Evolutionary conservation across 2,113 vertebrate species (phyloP).

Genomic region (Sapajus apella): DNA sequence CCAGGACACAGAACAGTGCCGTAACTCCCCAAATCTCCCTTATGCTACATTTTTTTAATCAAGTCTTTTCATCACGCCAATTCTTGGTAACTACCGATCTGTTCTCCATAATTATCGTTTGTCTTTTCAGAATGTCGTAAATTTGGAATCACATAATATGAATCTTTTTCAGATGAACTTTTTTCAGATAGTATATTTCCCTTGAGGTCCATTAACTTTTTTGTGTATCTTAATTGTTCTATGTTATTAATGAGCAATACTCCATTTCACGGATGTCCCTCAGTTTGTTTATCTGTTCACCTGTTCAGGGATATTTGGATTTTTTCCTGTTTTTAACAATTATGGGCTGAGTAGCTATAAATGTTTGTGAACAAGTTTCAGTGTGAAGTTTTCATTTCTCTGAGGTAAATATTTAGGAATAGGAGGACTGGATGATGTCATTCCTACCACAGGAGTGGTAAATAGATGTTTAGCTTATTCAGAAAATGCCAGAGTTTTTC

Average conservation of each 20-base stretch:
- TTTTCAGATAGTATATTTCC: background rate
- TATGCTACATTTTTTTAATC: no score
- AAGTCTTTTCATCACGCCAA: background rate
- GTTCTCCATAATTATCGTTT: background rate
- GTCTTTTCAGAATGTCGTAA: background rate
- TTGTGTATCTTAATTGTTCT: background rate
- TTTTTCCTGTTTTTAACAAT: background rate
- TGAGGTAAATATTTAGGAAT: background rate
- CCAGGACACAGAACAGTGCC: background rate
- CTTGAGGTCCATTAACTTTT: background rate
- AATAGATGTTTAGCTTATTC: background rate
- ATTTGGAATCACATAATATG: background rate
- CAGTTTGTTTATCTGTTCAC: background rate
- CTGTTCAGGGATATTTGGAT: background rate
- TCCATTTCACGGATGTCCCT: rapidly evolving
- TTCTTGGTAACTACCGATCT: background rate
- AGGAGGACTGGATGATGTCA: background rate
- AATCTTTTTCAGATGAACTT: background rate
- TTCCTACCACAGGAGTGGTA: background rate
- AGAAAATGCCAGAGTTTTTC: background rate
- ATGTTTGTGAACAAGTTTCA: background rate
- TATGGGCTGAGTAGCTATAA: background rate
- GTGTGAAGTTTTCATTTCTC: background rate
- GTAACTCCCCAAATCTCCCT: background rate
- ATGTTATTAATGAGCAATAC: background rate